Evolutionary conservation across 1,140 invertebrate species (phyloP).

Genomic region (Fopius arisanus): DNA sequence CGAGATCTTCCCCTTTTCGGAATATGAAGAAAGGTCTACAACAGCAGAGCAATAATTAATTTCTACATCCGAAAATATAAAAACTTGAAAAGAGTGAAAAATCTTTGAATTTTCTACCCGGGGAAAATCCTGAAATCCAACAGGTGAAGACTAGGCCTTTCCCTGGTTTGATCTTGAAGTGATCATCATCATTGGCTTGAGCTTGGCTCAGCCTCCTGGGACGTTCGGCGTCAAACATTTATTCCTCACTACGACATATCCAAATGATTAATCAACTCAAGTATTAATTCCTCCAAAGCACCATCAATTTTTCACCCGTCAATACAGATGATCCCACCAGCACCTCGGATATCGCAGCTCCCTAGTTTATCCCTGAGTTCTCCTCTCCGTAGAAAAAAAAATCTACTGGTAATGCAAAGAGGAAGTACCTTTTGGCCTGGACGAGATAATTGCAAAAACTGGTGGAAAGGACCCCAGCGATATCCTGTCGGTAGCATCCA

Average conservation of each 20-base stretch:
- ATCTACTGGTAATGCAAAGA: background rate
- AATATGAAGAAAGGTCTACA: too few relatives aligned
- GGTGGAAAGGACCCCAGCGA: background rate
- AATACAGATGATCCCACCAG: constrained; percentile 8
- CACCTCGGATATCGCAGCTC: constrained; percentile 16
- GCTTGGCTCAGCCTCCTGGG: too few relatives aligned
- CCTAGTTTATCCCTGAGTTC: background rate
- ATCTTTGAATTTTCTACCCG: too few relatives aligned
- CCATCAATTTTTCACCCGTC: constrained; percentile 10
- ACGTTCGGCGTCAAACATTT: background rate
- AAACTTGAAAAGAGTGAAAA: too few relatives aligned
- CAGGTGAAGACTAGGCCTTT: too few relatives aligned
- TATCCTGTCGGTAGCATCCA: constrained; percentile 21
- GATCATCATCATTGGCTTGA: too few relatives aligned
- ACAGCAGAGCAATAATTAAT: too few relatives aligned
- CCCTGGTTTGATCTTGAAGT: too few relatives aligned
- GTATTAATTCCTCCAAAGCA: background rate
- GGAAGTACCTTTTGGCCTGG: background rate
- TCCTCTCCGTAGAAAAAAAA: background rate
- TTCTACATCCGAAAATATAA: too few relatives aligned
- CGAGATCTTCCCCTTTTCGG: too few relatives aligned
- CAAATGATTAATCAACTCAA: background rate
- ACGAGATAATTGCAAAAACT: constrained; percentile 59
- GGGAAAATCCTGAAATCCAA: too few relatives aligned
- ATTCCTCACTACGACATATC: background rate